These are phyloP conservation scores for Cydia splendana DNA, from an alignment of 1,140 invertebrate species.

Conservation along the genomic window DNA sequence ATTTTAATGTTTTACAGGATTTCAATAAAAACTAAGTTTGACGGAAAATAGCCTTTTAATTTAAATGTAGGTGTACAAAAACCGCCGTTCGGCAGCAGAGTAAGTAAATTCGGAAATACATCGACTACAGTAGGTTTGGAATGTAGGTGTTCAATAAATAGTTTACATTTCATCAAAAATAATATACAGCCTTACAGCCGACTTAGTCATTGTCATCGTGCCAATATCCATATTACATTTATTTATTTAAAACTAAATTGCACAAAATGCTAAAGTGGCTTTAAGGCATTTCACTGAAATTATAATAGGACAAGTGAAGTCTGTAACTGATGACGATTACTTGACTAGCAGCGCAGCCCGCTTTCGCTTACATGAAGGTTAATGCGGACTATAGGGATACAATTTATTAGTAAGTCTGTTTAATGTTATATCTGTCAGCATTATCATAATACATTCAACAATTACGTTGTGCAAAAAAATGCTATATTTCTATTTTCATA, in stretches of 20 bases:
- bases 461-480: background rate
- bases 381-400: background rate
- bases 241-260: background rate
- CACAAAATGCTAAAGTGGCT: background rate
- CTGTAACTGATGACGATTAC: background rate
- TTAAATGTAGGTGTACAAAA: constrained; percentile 63
- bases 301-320: background rate
- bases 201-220: constrained; percentile 27
- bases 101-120: constrained; percentile 25
- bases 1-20: constrained; percentile 62
- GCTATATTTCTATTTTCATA: background rate
- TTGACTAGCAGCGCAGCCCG: too few relatives aligned
- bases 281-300: background rate
- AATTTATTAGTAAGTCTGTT: background rate
- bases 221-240: constrained; percentile 7
- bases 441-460: background rate
- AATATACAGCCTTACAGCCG: background rate
- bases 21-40: constrained; percentile 62
- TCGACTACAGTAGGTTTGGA: constrained; percentile 16
- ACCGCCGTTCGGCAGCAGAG: constrained; percentile 36
- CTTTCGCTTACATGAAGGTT: background rate
- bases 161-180: constrained; percentile 27
- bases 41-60: constrained; percentile 70
- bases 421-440: background rate
- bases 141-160: constrained; percentile 24